These are phyloP conservation scores for Encarsia formosa DNA, from an alignment of 2,888 invertebrate species.

Conservation along the genomic window DNA sequence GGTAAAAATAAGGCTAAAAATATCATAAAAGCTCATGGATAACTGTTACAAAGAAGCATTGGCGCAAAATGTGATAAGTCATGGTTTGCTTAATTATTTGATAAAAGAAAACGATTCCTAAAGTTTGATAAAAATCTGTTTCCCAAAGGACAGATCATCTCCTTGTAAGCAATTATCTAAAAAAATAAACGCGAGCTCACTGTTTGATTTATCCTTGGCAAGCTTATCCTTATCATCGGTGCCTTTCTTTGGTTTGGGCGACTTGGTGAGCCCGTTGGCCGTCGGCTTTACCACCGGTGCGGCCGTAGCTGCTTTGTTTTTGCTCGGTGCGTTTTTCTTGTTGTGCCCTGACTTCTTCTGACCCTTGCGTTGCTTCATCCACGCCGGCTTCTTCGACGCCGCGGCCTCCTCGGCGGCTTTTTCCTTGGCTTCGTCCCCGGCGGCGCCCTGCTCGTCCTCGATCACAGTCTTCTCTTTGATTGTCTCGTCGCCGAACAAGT, in stretches of 20 bases:
- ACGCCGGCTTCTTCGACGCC: constrained; percentile 69
- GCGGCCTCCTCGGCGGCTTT: constrained; percentile 51
- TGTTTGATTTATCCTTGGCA: constrained; percentile 23
- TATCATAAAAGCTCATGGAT: too few species aligned
- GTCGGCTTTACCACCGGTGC: constrained; percentile 16
- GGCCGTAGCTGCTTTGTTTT: constrained; percentile 3
- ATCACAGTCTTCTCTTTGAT: constrained; percentile 59
- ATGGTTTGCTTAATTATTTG: not conserved
- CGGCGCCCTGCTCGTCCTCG: constrained; percentile 52
- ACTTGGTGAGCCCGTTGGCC: constrained; percentile 24
- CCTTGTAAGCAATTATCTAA: not conserved
- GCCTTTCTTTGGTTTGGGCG: constrained; percentile 40
- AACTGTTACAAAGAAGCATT: too few species aligned
- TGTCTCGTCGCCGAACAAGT: constrained; percentile 74
- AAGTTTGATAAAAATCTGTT: too few species aligned
- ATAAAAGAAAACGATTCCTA: too few species aligned
- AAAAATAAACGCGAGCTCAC: not conserved
- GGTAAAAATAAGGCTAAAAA: not conserved
- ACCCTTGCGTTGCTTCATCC: constrained; percentile 74
- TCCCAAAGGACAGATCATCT: too few species aligned
- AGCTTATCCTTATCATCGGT: constrained; percentile 34
- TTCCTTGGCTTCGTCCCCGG: constrained; percentile 52
- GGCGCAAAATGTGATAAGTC: not conserved
- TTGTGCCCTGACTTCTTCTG: constrained; percentile 56
- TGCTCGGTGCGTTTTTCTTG: constrained; percentile 35